Percentiles rank a stretch among this genome's conserved stretches.
Conservation (phyloP, 30 jellyfish, hydroid and myxozoan genomes). For the Cassiopea andromeda region DNA sequence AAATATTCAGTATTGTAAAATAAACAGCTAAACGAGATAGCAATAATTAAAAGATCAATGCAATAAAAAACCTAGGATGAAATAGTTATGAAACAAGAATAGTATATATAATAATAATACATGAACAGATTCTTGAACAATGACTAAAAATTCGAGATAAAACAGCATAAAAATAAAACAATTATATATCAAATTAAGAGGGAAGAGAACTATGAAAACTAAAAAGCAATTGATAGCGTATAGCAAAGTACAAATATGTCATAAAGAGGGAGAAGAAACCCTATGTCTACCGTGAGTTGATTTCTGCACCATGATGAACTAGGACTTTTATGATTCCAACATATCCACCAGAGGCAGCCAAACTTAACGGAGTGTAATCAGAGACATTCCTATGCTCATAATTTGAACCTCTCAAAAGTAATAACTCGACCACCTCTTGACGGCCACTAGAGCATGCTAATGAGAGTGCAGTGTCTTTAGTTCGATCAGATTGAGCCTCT, state of each 20-base stretch:
- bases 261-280: background rate
- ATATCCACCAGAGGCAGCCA: conserved; percentile 99
- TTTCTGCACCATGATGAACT: conserved; percentile 97
- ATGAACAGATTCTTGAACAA: too few relatives aligned
- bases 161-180: too few relatives aligned
- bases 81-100: too few relatives aligned
- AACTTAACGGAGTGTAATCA: conserved; percentile 97
- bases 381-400: conserved; percentile 97
- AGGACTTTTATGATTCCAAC: conserved; percentile 94
- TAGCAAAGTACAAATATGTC: background rate
- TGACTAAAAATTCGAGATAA: too few relatives aligned
- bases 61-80: too few relatives aligned
- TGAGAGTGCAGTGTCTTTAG: conserved; percentile 98
- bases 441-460: conserved; percentile 99
- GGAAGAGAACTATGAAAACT: background rate
- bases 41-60: too few relatives aligned
- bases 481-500: conserved; percentile 99
- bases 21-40: too few relatives aligned
- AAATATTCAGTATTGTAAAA: too few relatives aligned
- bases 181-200: too few relatives aligned
- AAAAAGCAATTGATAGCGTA: background rate
- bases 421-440: conserved; percentile 95
- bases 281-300: conserved; percentile 84
- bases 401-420: conserved; percentile 81
- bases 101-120: too few relatives aligned